Evolutionary conservation across 2,113 vertebrate species (phyloP), one percentile per base, ranked within the genome.

Genomic region (Numenius arquata): DNA sequence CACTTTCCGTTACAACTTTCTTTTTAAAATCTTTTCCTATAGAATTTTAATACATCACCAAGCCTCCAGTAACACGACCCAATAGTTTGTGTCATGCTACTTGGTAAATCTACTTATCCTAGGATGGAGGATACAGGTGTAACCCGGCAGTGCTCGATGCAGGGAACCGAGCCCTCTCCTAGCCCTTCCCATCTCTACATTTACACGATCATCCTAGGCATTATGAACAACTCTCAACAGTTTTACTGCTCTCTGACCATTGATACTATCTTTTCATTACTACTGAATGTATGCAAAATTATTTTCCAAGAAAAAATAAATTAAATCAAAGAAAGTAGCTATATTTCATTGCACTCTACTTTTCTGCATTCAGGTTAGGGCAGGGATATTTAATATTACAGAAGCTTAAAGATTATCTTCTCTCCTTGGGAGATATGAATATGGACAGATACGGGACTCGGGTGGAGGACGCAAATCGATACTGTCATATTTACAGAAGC

Each of bases 381-480:
- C 55, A 88, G 36, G 50, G 71, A 73, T 71, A 89, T 73, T 95
- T 91, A 75, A 68, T 58, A 94, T 66, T 84, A 92, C 50, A 95
- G 87, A 68, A 94, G 29, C n/a, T 63, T 91, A 87, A 91, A 78
- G 47, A 79, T 79, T 83, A 96, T 89, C 94, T 96, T 97, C 91
- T 97, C 95, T 96, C 96, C 94, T 93, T 96, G 93, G 96, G 96
- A 95, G 96, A 96, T 94, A 96, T 25, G 91, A 91, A 82, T 80
- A 93, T 30, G 91, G 66, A 92, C 80, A 91, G 86, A 48, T 68
- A 94, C 0, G 5, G 67, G 81, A 75, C 66, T 85, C 74, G 10
- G 89, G 89, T 59, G 62, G 58, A 87, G 73, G 84, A 89, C 0
- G 0, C 73, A 73, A 47, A 85, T 68, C 0, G 4, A 68, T 52